A percentile compares a stretch with the other conserved stretches of the same genome.
phyloP scores from a whole-genome alignment of 2,113 vertebrate genomes.

The Poecilia latipinna region DNA sequence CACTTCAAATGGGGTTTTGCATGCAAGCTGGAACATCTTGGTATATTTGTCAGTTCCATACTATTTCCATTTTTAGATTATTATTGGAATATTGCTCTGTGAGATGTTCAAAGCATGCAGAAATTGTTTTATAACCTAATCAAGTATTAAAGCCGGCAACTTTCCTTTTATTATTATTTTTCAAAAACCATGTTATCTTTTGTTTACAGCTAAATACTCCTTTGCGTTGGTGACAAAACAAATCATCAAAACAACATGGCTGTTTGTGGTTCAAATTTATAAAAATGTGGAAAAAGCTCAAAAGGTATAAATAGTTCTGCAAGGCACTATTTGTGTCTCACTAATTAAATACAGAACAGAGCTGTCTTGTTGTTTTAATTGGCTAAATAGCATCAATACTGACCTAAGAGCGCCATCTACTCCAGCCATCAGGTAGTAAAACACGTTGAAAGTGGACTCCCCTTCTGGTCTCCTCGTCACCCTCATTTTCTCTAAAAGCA shows the following conservation, averaged over 20 bases:
- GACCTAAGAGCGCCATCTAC: conserved; percentile 89
- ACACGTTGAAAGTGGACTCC: conserved; percentile 92
- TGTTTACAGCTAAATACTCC: background rate
- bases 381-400: conserved; percentile 26
- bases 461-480: conserved; percentile 85
- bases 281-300: no score
- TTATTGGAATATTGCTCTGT: background rate
- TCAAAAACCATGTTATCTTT: background rate
- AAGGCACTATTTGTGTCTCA: background rate
- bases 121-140: background rate
- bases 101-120: background rate
- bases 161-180: background rate
- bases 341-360: conserved; percentile 12
- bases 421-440: conserved; percentile 96
- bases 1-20: no score
- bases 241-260: background rate
- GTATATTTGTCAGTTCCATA: background rate
- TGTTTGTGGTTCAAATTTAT: no score
- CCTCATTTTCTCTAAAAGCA: conserved; percentile 94
- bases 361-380: conserved; percentile 18
- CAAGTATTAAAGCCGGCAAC: background rate
- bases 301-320: no score
- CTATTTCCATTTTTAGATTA: background rate
- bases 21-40: no score
- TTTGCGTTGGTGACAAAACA: background rate